These are phyloP conservation scores for Pardosa pseudoannulata DNA, from an alignment of 2,888 invertebrate genomes.

Conservation along the genomic window DNA sequence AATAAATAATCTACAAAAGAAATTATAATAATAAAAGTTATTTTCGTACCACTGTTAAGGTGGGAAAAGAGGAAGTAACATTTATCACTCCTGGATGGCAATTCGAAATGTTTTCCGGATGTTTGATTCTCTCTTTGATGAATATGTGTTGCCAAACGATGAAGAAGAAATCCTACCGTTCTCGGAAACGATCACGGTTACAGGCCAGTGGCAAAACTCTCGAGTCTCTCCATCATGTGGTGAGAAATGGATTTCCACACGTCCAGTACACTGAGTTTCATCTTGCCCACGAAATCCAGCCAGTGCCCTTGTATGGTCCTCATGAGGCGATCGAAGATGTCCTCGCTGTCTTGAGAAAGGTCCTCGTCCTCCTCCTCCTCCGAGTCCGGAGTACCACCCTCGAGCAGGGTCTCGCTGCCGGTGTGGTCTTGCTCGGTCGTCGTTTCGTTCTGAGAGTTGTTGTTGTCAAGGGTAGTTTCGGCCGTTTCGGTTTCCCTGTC, in stretches of 20 bases:
- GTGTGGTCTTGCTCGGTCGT: conserved; percentile 3
- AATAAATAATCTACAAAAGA: no score
- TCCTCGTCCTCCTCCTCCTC: conserved; percentile 18
- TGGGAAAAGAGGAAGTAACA: no score
- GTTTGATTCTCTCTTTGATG: no score
- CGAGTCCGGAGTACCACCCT: conserved; percentile 11
- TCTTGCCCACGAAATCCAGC: conserved; percentile 62
- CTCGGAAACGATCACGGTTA: no score
- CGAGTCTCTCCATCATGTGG: conserved; percentile 64
- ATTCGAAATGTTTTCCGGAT: no score
- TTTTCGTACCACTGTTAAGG: no score
- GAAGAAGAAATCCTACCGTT: no score
- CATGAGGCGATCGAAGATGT: conserved; percentile 59
- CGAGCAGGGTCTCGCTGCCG: conserved; percentile 24
- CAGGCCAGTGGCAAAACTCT: conserved; percentile 35
- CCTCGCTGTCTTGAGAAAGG: neutral
- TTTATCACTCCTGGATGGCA: no score
- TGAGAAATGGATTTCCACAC: conserved; percentile 69
- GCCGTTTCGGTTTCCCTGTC: neutral
- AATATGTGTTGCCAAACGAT: no score
- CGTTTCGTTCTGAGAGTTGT: neutral
- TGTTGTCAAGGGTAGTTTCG: neutral
- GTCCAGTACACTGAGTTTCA: conserved; percentile 66
- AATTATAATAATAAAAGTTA: no score
- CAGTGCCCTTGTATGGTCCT: conserved; percentile 54